Conservation (phyloP, 2,797 vertebrate genomes). For the Pitangus sulphuratus region DNA sequence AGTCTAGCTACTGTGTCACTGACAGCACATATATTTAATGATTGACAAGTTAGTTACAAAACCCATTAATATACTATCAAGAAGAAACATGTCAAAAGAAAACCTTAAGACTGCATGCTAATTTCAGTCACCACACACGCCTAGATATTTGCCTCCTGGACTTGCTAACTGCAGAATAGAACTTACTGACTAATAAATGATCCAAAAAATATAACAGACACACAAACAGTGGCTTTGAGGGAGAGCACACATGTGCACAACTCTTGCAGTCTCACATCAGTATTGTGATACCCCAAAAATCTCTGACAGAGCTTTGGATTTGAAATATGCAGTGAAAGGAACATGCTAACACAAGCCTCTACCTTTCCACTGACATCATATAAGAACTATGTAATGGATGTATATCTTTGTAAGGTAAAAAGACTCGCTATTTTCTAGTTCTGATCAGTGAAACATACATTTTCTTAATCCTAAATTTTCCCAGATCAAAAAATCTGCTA, state of each 20-base stretch:
- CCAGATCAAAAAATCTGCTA: neutral
- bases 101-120: neutral
- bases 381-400: neutral
- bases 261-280: neutral
- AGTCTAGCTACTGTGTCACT: neutral
- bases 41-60: neutral
- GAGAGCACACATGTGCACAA: rapidly evolving
- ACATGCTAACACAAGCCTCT: neutral
- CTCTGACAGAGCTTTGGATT: neutral
- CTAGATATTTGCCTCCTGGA: neutral
- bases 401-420: neutral
- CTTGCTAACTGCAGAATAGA: neutral
- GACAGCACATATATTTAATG: neutral
- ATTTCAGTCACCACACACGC: neutral
- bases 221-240: neutral
- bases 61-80: neutral
- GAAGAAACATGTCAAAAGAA: neutral
- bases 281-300: neutral
- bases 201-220: neutral
- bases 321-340: neutral
- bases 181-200: neutral
- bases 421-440: neutral
- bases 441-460: neutral
- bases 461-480: neutral
- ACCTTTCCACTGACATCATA: neutral